Evolutionary conservation across 2,888 invertebrate species (phyloP), one percentile per base, ranked within the genome.

Genomic region (Acanthococcus lagerstroemiae): DNA sequence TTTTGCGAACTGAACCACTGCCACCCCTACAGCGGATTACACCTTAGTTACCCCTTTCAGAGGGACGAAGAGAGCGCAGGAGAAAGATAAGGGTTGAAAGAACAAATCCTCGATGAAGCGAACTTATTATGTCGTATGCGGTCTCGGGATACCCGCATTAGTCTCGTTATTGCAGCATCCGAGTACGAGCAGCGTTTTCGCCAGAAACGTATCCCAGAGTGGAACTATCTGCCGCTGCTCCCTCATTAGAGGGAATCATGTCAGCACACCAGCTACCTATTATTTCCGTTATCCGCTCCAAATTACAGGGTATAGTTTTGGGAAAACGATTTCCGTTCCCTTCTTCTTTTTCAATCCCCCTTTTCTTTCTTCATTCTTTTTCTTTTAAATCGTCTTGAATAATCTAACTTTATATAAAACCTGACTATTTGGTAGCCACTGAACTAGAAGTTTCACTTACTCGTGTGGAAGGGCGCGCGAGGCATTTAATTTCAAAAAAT

Each of bases 131-230:
- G 60, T 48, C 7, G n/a, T 60, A 22, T 60, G 60, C 60, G 50
- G 50, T 60, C 30, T 48, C 60, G 50, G 50, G 50, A 60, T 45
- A 60, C 60, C 60, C 50, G 60, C 60, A 60, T 60, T 50, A 30
- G 30, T 60, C 60, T 60, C 60, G 50, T 60, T 37, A 37, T 37
- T 15, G 37, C 37, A 37, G 37, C 37, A 37, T 37, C 37, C 12
- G n/a, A 37, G 37, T 37, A 37, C 37, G n/a, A 37, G 37, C n/a
- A 37, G n/a, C 37, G 12, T 37, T 37, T 37, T 37, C 37, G n/a
- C 37, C 12, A 15, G 37, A 37, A 37, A 37, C 37, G 37, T n/a
- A n/a, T 15, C 12, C 12, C 37, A 37, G 37, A 37, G n/a, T n/a
- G n/a, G n/a, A n/a, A n/a, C n/a, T n/a, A n/a, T n/a, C n/a, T n/a